These are phyloP conservation scores for Arrhopalites spinosus DNA, from an alignment of 2,888 invertebrate species.

Conservation along the genomic window DNA sequence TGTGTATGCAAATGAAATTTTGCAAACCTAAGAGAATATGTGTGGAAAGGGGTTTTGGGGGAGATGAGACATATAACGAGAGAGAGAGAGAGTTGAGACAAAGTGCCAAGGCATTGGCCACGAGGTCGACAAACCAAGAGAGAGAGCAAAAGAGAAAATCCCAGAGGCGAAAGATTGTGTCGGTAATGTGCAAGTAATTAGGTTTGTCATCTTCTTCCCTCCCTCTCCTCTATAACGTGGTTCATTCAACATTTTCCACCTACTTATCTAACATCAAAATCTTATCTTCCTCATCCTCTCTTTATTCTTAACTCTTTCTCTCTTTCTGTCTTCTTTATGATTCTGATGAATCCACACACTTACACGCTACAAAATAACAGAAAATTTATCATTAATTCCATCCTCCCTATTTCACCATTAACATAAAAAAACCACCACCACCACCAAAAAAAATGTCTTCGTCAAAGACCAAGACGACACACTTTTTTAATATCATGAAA, in stretches of 20 bases:
- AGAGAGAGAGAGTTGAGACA: not conserved
- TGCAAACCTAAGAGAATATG: slow-evolving; percentile 33
- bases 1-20: slow-evolving; percentile 55
- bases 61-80: too few relatives aligned
- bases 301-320: not conserved
- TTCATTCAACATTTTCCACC: slow-evolving; percentile 41
- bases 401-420: too few relatives aligned
- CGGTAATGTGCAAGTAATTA: slow-evolving; percentile 45
- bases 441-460: not conserved
- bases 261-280: slow-evolving; percentile 30
- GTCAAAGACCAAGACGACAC: too few relatives aligned
- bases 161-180: slow-evolving; percentile 45
- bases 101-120: slow-evolving; percentile 17
- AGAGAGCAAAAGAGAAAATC: slow-evolving; percentile 21
- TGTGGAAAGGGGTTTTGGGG: not conserved
- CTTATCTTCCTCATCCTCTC: slow-evolving; percentile 15
- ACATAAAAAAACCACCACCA: not conserved
- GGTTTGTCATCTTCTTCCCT: slow-evolving; percentile 36
- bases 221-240: slow-evolving; percentile 28
- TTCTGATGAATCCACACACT: too few relatives aligned
- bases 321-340: not conserved
- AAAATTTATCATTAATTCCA: too few relatives aligned
- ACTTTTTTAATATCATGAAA: not conserved
- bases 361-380: too few relatives aligned
- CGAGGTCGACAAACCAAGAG: slow-evolving; percentile 18